phyloP scores from a whole-genome alignment of 2,113 vertebrate genomes.

The Marcusenius ussheri region DNA sequence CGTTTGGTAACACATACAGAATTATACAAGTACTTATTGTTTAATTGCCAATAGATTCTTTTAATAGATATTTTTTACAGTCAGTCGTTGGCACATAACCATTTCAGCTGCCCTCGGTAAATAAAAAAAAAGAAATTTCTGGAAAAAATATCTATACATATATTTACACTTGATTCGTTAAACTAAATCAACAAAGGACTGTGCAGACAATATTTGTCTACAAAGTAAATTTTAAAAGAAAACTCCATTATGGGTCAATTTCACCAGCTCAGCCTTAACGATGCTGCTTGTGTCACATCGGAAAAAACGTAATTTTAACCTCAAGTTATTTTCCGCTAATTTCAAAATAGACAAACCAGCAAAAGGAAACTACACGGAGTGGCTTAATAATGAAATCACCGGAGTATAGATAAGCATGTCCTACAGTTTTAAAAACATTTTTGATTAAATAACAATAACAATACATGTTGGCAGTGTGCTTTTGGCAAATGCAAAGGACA shows the following conservation, averaged over 20 bases:
- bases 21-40: background rate
- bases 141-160: conserved; percentile 38
- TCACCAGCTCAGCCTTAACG: background rate
- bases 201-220: conserved; percentile 6
- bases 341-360: background rate
- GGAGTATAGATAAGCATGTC: background rate
- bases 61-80: conserved; percentile 24
- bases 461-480: conserved; percentile 7
- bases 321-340: background rate
- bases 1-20: background rate
- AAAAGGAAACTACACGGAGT: background rate
- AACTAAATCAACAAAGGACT: conserved; percentile 23
- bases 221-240: background rate
- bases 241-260: background rate
- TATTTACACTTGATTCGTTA: conserved; percentile 25
- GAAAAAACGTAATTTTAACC: background rate
- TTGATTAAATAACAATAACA: conserved; percentile 7
- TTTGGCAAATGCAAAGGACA: conserved; percentile 27
- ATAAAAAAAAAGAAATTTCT: conserved; percentile 44
- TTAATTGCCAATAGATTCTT: conserved; percentile 32
- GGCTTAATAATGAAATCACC: background rate
- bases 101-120: conserved; percentile 49
- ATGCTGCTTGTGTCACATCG: background rate
- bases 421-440: background rate
- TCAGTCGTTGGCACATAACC: conserved; percentile 36